These are phyloP conservation scores for Pelusios castaneus DNA, from an alignment of 2,113 vertebrate species.

Conservation along the genomic window DNA sequence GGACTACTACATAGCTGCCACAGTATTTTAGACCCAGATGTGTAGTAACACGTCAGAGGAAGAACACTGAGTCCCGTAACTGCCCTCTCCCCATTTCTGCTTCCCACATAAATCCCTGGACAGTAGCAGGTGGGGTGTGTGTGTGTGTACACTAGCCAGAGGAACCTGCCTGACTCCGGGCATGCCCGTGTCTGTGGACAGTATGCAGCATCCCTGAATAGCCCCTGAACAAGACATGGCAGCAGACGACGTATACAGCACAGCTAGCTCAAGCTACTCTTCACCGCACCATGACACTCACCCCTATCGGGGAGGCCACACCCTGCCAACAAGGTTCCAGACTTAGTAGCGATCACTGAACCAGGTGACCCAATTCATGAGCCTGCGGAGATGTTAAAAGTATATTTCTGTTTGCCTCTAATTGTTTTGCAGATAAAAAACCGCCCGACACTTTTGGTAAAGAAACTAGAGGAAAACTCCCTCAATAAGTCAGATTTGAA, in stretches of 20 bases:
- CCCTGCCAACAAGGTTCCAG: fast-evolving
- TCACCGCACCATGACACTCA: slow-evolving; percentile 6
- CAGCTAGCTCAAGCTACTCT: background rate
- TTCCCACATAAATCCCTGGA: background rate
- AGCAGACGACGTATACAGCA: background rate
- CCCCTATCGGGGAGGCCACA: background rate
- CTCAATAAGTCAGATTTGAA: background rate
- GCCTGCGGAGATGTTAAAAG: slow-evolving; percentile 25
- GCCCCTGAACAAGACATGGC: background rate
- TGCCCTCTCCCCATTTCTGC: background rate
- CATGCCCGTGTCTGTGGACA: background rate
- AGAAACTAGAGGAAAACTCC: background rate
- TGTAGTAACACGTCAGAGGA: background rate
- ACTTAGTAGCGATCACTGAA: slow-evolving; percentile 1
- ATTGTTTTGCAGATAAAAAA: background rate
- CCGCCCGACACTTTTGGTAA: background rate
- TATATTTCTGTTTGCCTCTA: slow-evolving; percentile 3
- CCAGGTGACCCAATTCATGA: background rate
- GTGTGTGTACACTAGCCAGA: too few relatives aligned
- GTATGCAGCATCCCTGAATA: background rate
- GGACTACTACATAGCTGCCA: background rate
- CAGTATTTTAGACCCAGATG: fast-evolving
- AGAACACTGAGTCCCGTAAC: background rate
- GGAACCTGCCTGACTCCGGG: background rate
- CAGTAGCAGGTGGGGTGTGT: background rate